Evolutionary conservation across 2,888 invertebrate genomes (phyloP), one percentile per base, ranked within the genome.

Genomic region (Ditula angustiorana): DNA sequence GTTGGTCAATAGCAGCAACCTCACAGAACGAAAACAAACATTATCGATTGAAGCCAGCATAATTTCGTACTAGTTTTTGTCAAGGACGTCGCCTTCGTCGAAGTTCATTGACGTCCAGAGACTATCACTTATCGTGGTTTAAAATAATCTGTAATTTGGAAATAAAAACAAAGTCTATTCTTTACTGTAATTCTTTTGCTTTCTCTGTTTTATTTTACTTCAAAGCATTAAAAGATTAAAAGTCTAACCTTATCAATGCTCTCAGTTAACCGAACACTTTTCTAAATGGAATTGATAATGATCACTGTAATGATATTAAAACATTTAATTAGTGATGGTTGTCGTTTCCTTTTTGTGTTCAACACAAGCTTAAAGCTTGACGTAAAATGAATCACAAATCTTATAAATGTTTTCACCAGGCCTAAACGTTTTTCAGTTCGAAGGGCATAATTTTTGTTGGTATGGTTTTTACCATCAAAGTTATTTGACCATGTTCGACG

Each of bases 1-100:
- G 55, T 41, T 28, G 37, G 55, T 56, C 55, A 56, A 41, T 44
- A 26, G 41, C 28, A 23, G 13, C 19, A 41, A 46, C 46, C 46
- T n/a, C 8, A 24, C 24, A 24, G 8, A 53, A 13, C 13, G 30
- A 52, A 33, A 30, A 33, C 19, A 33, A 46, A 23, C 50, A 30
- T 16, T 30, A 35, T 13, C 35, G 53, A 53, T 53, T 23, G 33
- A 33, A 23, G 53, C 23, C 21, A 23, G 30, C 53, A 19, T 35
- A 11, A 13, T 23, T 53, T 53, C 30, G 13, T 53, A 23, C 52
- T 35, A 35, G 19, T 44, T 50, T 30, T 30, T 30, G 5, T 11
- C 50, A 50, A 50, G 50, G 30, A 50, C 49, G 24, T 10, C 1
- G 26, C 10, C 50, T 19, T 30, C 11, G 28, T 30, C 16, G 19